Base-by-base conservation (phyloP, 2,888 invertebrate genomes). In the Ophioninae sp. region DNA sequence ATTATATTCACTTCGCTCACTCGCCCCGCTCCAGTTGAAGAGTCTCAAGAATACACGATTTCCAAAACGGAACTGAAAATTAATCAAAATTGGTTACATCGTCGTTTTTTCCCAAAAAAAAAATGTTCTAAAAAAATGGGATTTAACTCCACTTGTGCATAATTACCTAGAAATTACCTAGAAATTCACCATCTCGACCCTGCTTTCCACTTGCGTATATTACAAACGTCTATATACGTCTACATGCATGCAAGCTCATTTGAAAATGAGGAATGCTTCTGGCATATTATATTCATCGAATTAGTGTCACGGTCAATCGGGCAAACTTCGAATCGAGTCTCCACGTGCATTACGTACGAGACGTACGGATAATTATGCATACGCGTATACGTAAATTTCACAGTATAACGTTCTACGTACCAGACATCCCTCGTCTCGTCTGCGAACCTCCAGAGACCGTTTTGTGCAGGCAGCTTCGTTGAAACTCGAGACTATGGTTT, bases 211-310 rank as follows among this genome's bases (percentile, higher is more conserved):
- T 30, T 23, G 10, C 5, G 21, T n/a, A 20, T 41, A 67, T 41
- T 30, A 20, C 62, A 50, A 61, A 67, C 20, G 20, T n/a, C 41
- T n/a, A 21, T 10, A 67, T 7, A 41, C 20, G 21, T 41, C 7
- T 20, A 37, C 10, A 44, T 41, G 44, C 44, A 57, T 61, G 59
- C 64, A 69, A 59, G 68, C 59, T 57, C 82, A 75, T 79, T 73
- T 68, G 57, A 41, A n/a, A 41, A 13, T 20, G 30, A 8, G 8
- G 56, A 56, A 57, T 62, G 30, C 30, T 57, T 69, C 44, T 68
- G 78, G 82, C 86, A 88, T 88, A 89, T 89, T 87, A 85, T 86
- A 81, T 83, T 72, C 85, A 87, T 88, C 89, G 88, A 89, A 90
- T 91, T 89, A 90, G 87, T 83, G 88, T 87, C 87, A 86, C 79